Conservation (phyloP, 1,140 invertebrate species). For the Drosophila nasuta region DNA sequence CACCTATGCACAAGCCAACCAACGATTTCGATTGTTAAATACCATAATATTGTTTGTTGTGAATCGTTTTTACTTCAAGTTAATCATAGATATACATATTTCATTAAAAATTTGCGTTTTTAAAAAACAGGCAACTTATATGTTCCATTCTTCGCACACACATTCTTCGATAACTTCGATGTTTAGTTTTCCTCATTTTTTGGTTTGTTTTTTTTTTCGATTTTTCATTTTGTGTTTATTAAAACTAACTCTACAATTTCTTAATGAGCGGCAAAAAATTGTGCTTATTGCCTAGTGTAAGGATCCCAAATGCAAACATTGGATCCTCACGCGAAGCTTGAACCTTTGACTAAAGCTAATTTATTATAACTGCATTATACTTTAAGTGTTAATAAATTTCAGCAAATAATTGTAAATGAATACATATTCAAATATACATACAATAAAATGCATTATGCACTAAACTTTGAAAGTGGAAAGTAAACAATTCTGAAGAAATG, state of each 20-base stretch:
- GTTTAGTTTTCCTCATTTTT: conserved; percentile 40
- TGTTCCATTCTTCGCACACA: conserved; percentile 48
- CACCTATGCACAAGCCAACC: conserved; percentile 54
- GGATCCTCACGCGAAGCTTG: conserved; percentile 17
- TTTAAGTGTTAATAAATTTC: conserved; percentile 70
- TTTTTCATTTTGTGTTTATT: conserved; percentile 15
- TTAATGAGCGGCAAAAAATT: conserved; percentile 60
- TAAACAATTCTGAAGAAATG: conserved; percentile 19
- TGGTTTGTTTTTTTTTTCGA: too few relatives aligned
- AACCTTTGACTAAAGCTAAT: conserved; percentile 58
- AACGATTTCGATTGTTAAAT: conserved; percentile 51
- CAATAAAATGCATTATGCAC: conserved; percentile 38
- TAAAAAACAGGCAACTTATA: conserved; percentile 81
- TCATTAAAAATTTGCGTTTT: conserved; percentile 49
- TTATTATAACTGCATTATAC: conserved; percentile 31
- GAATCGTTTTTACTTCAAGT: conserved; percentile 38
- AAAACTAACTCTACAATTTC: conserved; percentile 47
- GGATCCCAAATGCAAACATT: conserved; percentile 12
- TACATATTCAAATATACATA: conserved; percentile 67
- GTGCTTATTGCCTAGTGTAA: conserved; percentile 46
- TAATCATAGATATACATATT: conserved; percentile 33
- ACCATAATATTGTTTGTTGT: conserved; percentile 41
- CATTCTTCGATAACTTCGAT: conserved; percentile 62
- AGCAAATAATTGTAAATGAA: conserved; percentile 76
- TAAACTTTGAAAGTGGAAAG: conserved; percentile 22